phyloP scores from a whole-genome alignment of 2,113 vertebrate species.

The Nicator chloris region DNA sequence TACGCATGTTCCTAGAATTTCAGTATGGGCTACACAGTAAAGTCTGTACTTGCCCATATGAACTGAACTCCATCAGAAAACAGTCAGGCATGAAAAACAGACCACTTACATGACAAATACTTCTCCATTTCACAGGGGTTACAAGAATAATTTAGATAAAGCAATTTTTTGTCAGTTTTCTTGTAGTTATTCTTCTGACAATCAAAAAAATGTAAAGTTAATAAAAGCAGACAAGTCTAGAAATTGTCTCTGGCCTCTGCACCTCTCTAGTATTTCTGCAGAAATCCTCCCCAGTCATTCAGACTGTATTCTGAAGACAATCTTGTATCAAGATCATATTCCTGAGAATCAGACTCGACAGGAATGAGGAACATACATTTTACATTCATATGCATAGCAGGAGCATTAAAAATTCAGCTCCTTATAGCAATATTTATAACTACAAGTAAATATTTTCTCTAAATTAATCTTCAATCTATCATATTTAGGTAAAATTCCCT shows the following conservation, averaged over 20 bases:
- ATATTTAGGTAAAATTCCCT: neutral
- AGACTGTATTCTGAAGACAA: neutral
- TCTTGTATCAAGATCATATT: neutral
- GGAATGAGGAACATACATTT: neutral
- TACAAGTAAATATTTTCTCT: neutral
- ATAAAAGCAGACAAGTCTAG: neutral
- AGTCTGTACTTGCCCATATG: neutral
- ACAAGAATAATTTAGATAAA: neutral
- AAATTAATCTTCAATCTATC: neutral
- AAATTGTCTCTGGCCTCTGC: neutral
- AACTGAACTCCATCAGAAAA: neutral
- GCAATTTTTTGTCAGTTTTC: neutral
- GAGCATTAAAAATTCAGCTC: neutral
- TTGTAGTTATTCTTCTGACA: neutral
- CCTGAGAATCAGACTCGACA: neutral
- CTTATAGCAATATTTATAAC: neutral
- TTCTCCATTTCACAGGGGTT: neutral
- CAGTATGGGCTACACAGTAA: neutral
- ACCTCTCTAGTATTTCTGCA: neutral
- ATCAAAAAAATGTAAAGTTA: neutral
- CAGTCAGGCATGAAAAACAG: neutral
- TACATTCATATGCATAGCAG: neutral
- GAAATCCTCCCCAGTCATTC: neutral
- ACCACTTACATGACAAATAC: neutral
- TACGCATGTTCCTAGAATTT: neutral